These are phyloP conservation scores for Dissostichus mawsoni DNA, from an alignment of 2,113 vertebrate genomes.

Conservation along the genomic window DNA sequence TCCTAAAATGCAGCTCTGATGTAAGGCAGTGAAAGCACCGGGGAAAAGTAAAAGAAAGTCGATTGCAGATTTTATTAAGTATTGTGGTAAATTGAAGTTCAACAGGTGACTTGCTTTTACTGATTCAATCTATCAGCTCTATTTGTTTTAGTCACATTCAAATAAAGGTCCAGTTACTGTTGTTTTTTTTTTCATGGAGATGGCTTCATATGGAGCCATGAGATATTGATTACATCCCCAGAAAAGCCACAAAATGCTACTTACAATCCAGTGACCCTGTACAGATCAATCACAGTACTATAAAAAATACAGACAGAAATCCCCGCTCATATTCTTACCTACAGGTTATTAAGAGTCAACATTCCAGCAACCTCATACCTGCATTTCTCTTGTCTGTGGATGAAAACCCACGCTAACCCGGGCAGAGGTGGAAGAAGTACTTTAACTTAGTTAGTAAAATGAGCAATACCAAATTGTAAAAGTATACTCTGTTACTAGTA, in stretches of 20 bases:
- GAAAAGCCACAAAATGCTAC: background rate
- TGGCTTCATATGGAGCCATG: too few species aligned
- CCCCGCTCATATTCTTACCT: too few species aligned
- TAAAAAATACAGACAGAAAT: background rate
- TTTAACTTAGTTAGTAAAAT: too few species aligned
- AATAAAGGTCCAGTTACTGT: too few species aligned
- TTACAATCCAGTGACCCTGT: background rate
- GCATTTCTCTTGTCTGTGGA: too few species aligned
- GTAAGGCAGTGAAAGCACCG: background rate
- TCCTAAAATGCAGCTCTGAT: background rate
- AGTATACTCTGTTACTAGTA: too few species aligned
- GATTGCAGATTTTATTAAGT: background rate
- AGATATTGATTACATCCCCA: too few species aligned
- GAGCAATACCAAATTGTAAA: background rate
- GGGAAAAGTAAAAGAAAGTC: background rate
- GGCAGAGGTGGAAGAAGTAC: too few species aligned
- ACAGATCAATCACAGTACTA: background rate
- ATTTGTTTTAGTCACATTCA: background rate
- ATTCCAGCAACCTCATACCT: too few species aligned
- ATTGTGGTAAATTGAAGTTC: background rate
- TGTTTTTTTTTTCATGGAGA: too few species aligned
- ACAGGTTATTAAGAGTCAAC: too few species aligned
- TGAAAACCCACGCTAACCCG: too few species aligned
- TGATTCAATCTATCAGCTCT: background rate
- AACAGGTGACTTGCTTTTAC: background rate